phyloP scores from a whole-genome alignment of 2,888 invertebrate genomes.

The Eilema caniola region DNA sequence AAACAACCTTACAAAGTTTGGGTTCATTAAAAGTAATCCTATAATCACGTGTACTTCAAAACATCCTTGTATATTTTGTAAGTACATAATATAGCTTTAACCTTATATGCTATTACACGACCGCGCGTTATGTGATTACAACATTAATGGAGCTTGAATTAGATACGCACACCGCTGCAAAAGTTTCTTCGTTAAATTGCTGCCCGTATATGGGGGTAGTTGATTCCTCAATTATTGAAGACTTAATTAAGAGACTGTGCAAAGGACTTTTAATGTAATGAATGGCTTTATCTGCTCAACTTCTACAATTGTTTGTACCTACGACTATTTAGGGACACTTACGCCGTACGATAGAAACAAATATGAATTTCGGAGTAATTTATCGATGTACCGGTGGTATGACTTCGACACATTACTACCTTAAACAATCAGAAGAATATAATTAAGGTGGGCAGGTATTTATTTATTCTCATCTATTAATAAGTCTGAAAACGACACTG shows the following conservation, averaged over 20 bases:
- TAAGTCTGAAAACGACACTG: neutral
- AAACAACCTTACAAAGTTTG: neutral
- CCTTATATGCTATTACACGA: slow-evolving; percentile 7
- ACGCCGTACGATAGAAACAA: slow-evolving; percentile 21
- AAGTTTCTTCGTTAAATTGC: slow-evolving; percentile 60
- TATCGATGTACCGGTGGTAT: neutral
- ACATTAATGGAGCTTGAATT: slow-evolving; percentile 44
- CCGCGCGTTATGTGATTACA: slow-evolving; percentile 42
- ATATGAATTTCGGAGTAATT: neutral
- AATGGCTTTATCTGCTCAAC: slow-evolving; percentile 53
- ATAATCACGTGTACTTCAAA: neutral
- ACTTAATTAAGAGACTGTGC: slow-evolving; percentile 59
- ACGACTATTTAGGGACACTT: slow-evolving; percentile 11
- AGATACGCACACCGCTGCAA: slow-evolving; percentile 28
- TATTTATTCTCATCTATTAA: no score
- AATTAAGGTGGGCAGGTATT: no score
- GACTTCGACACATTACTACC: neutral
- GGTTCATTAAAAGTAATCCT: neutral
- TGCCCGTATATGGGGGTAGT: slow-evolving; percentile 46
- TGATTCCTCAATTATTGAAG: slow-evolving; percentile 66
- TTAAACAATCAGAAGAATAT: neutral
- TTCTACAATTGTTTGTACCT: slow-evolving; percentile 42
- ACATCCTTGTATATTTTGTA: neutral
- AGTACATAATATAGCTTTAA: slow-evolving; percentile 2
- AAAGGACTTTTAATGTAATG: slow-evolving; percentile 56